phyloP scores from a whole-genome alignment of 37 sponge, comb jelly and placozoan genomes.

The Agelas oroides region DNA sequence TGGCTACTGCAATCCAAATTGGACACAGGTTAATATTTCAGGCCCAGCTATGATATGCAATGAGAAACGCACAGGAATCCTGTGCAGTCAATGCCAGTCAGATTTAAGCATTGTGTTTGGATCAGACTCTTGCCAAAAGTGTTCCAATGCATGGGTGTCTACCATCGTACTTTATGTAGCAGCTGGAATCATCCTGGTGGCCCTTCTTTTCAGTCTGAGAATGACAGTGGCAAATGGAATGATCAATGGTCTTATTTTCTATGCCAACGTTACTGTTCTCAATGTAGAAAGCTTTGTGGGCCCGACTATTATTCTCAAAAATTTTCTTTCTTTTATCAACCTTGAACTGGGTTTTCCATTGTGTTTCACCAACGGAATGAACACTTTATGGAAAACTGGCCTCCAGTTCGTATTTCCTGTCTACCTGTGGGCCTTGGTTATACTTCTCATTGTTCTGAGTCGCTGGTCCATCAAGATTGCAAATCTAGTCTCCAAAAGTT shows the following conservation, averaged over 20 bases:
- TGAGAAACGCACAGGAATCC: constrained; percentile 31
- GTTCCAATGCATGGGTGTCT: constrained; percentile 15
- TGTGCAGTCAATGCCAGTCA: constrained; percentile 48
- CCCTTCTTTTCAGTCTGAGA: constrained; percentile 27
- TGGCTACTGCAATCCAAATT: background rate
- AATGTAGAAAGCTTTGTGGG: background rate
- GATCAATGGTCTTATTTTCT: constrained; percentile 55
- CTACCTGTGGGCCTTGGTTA: constrained; percentile 15
- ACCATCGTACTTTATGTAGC: constrained; percentile 10
- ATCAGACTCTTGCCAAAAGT: constrained; percentile 21
- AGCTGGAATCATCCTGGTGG: constrained; percentile 43
- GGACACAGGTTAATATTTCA: background rate
- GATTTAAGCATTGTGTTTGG: constrained; percentile 41
- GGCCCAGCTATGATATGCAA: constrained; percentile 11
- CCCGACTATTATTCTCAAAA: background rate
- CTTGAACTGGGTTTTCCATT: constrained; percentile 12
- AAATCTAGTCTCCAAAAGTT: constrained; percentile 9
- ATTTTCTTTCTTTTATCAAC: constrained; percentile 49
- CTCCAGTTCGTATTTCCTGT: constrained; percentile 54
- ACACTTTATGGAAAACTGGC: constrained; percentile 33
- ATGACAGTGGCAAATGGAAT: constrained; percentile 49
- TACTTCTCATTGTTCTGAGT: background rate
- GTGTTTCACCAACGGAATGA: constrained; percentile 65
- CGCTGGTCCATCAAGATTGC: background rate
- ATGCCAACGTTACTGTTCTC: constrained; percentile 37